Percentiles rank a stretch among this genome's conserved stretches.
Conservation (phyloP, 1,140 invertebrate genomes). For the Psix sp. region DNA sequence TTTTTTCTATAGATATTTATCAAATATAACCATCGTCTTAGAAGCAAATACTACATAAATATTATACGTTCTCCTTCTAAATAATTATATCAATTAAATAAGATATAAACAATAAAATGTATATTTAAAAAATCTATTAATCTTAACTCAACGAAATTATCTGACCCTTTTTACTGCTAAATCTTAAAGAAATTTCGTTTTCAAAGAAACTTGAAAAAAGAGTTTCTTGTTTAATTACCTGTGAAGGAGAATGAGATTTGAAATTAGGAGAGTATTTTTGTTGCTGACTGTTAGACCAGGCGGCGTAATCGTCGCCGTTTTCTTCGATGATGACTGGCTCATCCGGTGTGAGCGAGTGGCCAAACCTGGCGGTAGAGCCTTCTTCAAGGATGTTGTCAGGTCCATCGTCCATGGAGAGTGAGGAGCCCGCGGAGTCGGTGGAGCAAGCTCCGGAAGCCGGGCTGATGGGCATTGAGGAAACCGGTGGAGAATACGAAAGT, state of each 20-base stretch:
- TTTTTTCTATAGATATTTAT: too few species aligned
- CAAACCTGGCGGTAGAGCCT: slow-evolving; percentile 70
- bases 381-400: slow-evolving; percentile 73
- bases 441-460: slow-evolving; percentile 80
- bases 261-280: slow-evolving; percentile 77
- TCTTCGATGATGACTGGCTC: slow-evolving; percentile 82
- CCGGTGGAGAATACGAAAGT: slow-evolving; percentile 81
- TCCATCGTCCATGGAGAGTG: slow-evolving; percentile 82
- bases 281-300: slow-evolving; percentile 72
- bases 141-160: too few species aligned
- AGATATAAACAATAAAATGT: too few species aligned
- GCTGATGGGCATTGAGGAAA: slow-evolving; percentile 80
- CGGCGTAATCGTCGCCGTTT: slow-evolving; percentile 78
- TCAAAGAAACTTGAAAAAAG: background rate
- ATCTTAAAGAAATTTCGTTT: too few species aligned
- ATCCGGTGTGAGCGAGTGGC: slow-evolving; percentile 81
- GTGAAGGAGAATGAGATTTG: slow-evolving; percentile 77
- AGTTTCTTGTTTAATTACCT: slow-evolving; percentile 65
- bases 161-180: too few species aligned
- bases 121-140: too few species aligned
- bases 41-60: too few species aligned
- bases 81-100: too few species aligned
- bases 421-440: slow-evolving; percentile 84
- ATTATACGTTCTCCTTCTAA: too few species aligned
- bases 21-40: too few species aligned